Evolutionary conservation across 2,113 vertebrate genomes (phyloP).

Genomic region (Aphyosemion australe): DNA sequence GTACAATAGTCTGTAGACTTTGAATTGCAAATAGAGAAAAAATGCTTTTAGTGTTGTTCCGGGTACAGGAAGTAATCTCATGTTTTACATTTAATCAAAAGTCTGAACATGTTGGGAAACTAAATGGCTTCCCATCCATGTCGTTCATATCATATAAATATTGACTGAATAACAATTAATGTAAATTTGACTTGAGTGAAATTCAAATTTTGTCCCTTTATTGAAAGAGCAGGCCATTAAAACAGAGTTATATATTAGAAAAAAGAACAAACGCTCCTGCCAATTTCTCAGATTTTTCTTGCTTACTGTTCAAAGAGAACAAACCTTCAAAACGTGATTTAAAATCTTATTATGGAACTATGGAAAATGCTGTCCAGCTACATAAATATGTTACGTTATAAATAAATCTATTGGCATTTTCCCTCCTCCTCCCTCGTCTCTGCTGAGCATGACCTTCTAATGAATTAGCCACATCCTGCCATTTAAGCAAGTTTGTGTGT

Average conservation of each 20-base stretch:
- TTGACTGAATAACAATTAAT: not conserved
- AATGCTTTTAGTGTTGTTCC: conserved; percentile 40
- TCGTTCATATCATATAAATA: not conserved
- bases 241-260: no score
- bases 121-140: no score
- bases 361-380: not conserved
- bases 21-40: conserved; percentile 35
- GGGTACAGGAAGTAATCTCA: conserved; percentile 22
- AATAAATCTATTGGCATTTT: conserved; percentile 33
- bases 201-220: not conserved
- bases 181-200: not conserved
- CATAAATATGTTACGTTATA: conserved; percentile 10
- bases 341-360: not conserved
- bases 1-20: not conserved
- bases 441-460: conserved; percentile 29
- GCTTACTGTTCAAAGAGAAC: not conserved
- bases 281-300: not conserved
- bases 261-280: no score
- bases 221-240: no score
- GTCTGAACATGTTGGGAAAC: no score
- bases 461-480: conserved; percentile 36
- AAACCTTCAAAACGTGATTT: not conserved
- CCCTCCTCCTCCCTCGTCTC: conserved; percentile 1
- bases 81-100: not conserved
- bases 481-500: conserved; percentile 16